phyloP scores from a whole-genome alignment of 2,797 vertebrate genomes.

The Alauda arvensis region DNA sequence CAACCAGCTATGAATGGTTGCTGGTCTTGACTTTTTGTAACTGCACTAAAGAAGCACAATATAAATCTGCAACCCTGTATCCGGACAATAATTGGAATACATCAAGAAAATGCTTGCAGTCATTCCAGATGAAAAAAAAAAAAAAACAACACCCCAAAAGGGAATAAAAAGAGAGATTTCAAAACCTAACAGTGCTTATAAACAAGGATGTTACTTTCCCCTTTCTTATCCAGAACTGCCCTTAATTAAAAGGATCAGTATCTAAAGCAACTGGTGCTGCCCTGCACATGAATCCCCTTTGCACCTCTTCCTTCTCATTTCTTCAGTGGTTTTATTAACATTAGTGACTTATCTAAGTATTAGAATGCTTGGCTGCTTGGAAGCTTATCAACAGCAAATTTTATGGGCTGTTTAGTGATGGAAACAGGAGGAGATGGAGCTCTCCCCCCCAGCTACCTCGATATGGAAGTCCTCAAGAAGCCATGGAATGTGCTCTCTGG shows the following conservation, averaged over 20 bases:
- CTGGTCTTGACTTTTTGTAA: conserved; percentile 48
- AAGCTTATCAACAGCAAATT: conserved; percentile 65
- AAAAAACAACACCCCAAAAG: too few species aligned
- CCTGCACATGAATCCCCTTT: conserved; percentile 55
- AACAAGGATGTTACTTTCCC: conserved; percentile 64
- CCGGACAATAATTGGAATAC: conserved; percentile 31
- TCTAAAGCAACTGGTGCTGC: conserved; percentile 57
- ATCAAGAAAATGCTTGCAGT: conserved; percentile 24
- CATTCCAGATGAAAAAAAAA: neutral
- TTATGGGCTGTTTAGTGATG: conserved; percentile 65
- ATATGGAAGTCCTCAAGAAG: conserved; percentile 74
- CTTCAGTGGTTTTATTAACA: conserved; percentile 52
- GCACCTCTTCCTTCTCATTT: conserved; percentile 39
- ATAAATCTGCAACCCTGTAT: conserved; percentile 60
- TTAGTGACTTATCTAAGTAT: conserved; percentile 61
- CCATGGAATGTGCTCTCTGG: conserved; percentile 70
- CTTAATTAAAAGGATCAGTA: conserved; percentile 54
- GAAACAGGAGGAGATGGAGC: conserved; percentile 64
- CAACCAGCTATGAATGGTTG: conserved; percentile 25
- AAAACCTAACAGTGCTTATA: conserved; percentile 40
- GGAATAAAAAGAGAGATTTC: neutral
- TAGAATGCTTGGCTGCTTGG: conserved; percentile 45
- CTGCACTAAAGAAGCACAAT: conserved; percentile 16
- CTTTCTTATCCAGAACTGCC: conserved; percentile 34
- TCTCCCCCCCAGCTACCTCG: conserved; percentile 33